Percentiles rank a stretch among this genome's conserved stretches.
Conservation (phyloP, 2,888 invertebrate genomes). For the Cylloceria caligata region DNA sequence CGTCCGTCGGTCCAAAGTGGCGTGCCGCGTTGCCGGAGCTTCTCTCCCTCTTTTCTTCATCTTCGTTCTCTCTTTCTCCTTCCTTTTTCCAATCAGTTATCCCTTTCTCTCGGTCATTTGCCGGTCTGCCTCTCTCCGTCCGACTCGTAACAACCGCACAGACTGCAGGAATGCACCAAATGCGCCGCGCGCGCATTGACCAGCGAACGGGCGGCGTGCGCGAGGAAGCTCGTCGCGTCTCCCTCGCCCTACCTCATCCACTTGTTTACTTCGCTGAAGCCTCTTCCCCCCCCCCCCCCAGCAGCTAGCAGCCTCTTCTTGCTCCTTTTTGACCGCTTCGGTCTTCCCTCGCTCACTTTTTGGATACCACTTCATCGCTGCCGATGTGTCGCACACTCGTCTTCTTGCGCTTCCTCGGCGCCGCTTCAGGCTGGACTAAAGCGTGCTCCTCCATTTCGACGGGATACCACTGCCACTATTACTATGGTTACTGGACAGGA, state of each 20-base stretch:
- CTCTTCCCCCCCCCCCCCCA: conserved; percentile 48
- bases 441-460: conserved; percentile 32
- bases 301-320: conserved; percentile 57
- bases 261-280: conserved; percentile 79
- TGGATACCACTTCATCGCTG: conserved; percentile 27
- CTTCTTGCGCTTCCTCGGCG: conserved; percentile 22
- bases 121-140: conserved; percentile 49
- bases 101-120: conserved; percentile 64
- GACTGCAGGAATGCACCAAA: conserved; percentile 82
- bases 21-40: conserved; percentile 77
- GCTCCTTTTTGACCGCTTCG: conserved; percentile 68
- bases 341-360: conserved; percentile 47
- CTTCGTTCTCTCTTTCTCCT: conserved; percentile 63
- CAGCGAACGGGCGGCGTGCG: conserved; percentile 72
- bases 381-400: not conserved
- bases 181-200: conserved; percentile 77
- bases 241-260: conserved; percentile 76
- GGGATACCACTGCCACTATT: conserved; percentile 2
- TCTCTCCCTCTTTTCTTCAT: conserved; percentile 49
- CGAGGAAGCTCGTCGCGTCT: conserved; percentile 48
- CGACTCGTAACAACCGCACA: conserved; percentile 71
- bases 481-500: not conserved
- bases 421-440: conserved; percentile 54
- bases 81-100: conserved; percentile 68
- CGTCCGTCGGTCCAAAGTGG: conserved; percentile 82